Base-by-base conservation (phyloP, 2,113 vertebrate genomes). In the Vimba vimba region DNA sequence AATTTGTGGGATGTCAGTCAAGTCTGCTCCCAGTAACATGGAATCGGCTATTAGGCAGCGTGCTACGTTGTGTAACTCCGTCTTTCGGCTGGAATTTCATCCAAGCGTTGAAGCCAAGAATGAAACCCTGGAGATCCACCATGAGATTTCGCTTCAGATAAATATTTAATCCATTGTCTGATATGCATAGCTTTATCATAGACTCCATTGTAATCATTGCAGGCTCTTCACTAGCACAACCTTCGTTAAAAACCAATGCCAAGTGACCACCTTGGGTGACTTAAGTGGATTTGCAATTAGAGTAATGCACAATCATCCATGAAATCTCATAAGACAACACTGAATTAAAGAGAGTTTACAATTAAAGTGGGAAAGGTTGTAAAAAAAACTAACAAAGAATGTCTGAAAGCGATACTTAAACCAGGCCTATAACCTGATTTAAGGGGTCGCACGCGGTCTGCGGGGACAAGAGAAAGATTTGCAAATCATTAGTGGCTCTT, bases 401-500 rank as follows among this genome's bases (percentile, higher is more conserved):
- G 21, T 43, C 74, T 78, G 4, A 52, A 36, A 86, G 39, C 30
- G 25, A 71, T 45, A 66, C 86, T 85, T 52, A 82, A 86, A 47
- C 17, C 27, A 33, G 50, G 50, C 13, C 39, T 9, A 50, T 75
- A 82, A 78, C 69, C 25, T 45, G 27, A 83, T 82, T 86, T 52
- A 79, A 75, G 60, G 71, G 83, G 79, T 79, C 86, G 13, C 15
- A 19, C n/a, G 19, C 12, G 39, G 59, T 84, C 84, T 77, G n/a
- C 19, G 7, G 68, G 81, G 66, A 87, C 64, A 73, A 73, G 39
- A 75, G 68, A 30, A 68, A 71, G 71, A 76, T 89, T 91, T 84
- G 78, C 78, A 89, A 85, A 87, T 79, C 87, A 85, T 88, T 85
- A 76, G 82, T 39, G 60, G 75, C 36, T 36, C 69, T 78, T 86